Evolutionary conservation across 92 coral and sea anemone species (phyloP).

Genomic region (Micromussa lordhowensis): DNA sequence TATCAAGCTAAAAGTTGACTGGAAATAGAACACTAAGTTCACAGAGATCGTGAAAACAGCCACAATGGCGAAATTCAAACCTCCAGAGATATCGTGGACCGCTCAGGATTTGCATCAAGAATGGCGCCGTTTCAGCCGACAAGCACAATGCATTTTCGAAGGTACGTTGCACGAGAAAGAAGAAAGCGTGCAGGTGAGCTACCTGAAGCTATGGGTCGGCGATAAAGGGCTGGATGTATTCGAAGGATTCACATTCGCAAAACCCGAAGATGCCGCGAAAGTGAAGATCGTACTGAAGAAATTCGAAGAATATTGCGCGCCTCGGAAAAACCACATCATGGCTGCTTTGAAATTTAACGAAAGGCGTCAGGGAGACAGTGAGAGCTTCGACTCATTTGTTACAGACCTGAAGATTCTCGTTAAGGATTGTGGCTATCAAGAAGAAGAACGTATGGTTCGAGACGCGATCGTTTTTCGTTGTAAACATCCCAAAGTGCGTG

Average conservation of each 20-base stretch:
- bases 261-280: too few relatives aligned
- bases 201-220: background rate
- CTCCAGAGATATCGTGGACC: too few relatives aligned
- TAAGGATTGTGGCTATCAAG: constrained; percentile 11
- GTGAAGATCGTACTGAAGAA: background rate
- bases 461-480: constrained; percentile 31
- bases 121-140: too few relatives aligned
- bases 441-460: constrained; percentile 15
- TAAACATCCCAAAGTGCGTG: constrained; percentile 24
- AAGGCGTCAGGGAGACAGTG: constrained; percentile 11
- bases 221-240: constrained; percentile 36
- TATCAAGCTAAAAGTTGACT: too few relatives aligned
- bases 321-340: constrained; percentile 37
- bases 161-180: constrained; percentile 15
- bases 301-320: constrained; percentile 41
- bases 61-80: too few relatives aligned
- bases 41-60: too few relatives aligned
- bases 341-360: constrained; percentile 35
- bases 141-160: background rate
- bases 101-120: too few relatives aligned
- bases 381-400: constrained; percentile 20
- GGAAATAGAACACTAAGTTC: too few relatives aligned
- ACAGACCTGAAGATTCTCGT: constrained; percentile 32
- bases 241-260: background rate
- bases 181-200: background rate